Evolutionary conservation across 2,888 invertebrate species (phyloP), one percentile per base, ranked within the genome.

Genomic region (Leptura quadrifasciata): DNA sequence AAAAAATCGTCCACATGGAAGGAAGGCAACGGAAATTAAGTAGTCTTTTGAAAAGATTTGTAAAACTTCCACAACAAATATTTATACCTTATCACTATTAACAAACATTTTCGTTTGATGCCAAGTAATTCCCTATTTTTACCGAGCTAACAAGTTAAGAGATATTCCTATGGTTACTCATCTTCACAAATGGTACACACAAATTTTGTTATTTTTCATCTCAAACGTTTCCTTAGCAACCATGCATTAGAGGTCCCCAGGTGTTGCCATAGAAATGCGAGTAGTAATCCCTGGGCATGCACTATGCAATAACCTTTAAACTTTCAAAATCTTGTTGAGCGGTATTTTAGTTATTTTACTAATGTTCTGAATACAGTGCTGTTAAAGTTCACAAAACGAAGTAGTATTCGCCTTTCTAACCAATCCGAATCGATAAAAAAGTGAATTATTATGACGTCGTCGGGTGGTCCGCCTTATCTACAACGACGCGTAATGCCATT

Each of bases 291-390:
- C 58, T 24, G 58, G 58, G 58, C 20, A 60, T 60, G 58, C 58
- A 60, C 58, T 60, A 60, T 60, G 58, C 58, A 60, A 21, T 60
- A 60, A 60, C 58, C 24, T 20, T 60, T 60, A 55, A 60, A 60
- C 58, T 60, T 60, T 60, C 21, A 21, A 60, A 21, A 60, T 60
- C 21, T 20, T 60, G 58, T 60, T 60, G 12, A 24, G 24, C 18
- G 18, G 17, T 24, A 21, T 60, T 60, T 24, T 24, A 24, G 58
- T 60, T 60, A 20, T 60, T 60, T 24, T 12, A 24, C 24, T 60
- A 24, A 60, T 60, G 58, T 24, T 55, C 55, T 5, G 17, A 55
- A 24, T n/a, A 60, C 58, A 15, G 24, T 60, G 58, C 24, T 60
- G 21, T 21, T 60, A 60, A 21, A 24, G 58, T n/a, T 60, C 58